These are phyloP conservation scores for Stictonetta naevosa DNA, from an alignment of 2,113 vertebrate genomes.

Conservation along the genomic window DNA sequence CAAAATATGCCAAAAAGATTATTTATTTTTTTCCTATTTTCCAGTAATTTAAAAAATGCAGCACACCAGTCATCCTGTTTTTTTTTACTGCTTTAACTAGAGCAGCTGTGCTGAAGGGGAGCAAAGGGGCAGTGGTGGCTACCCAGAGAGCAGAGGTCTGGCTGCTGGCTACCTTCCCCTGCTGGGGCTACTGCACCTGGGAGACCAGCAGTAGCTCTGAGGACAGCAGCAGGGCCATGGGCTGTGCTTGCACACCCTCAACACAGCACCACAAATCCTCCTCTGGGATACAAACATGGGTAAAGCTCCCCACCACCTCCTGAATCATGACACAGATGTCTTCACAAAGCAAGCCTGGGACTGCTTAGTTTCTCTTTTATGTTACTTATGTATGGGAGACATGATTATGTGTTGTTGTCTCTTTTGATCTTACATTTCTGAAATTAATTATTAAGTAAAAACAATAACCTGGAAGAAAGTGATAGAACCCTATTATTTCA, in stretches of 20 bases:
- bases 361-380: neutral
- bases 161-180: fast-evolving
- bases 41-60: neutral
- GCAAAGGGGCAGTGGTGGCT: neutral
- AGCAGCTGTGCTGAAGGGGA: neutral
- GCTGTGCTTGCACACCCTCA: fast-evolving
- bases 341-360: neutral
- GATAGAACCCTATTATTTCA: neutral
- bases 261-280: neutral
- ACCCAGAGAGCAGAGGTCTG: neutral
- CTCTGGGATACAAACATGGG: neutral
- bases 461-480: neutral
- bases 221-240: fast-evolving
- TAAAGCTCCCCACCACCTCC: neutral
- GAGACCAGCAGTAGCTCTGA: neutral
- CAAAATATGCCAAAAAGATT: neutral
- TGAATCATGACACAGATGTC: neutral
- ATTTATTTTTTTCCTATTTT: neutral
- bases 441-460: conserved; percentile 13
- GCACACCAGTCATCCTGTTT: neutral
- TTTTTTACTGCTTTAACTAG: neutral
- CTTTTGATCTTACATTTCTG: neutral
- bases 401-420: neutral
- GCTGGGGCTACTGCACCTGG: no score
- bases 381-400: neutral